Evolutionary conservation across 2,797 vertebrate genomes (phyloP), one percentile per base, ranked within the genome.

Genomic region (Propithecus deckenii): DNA sequence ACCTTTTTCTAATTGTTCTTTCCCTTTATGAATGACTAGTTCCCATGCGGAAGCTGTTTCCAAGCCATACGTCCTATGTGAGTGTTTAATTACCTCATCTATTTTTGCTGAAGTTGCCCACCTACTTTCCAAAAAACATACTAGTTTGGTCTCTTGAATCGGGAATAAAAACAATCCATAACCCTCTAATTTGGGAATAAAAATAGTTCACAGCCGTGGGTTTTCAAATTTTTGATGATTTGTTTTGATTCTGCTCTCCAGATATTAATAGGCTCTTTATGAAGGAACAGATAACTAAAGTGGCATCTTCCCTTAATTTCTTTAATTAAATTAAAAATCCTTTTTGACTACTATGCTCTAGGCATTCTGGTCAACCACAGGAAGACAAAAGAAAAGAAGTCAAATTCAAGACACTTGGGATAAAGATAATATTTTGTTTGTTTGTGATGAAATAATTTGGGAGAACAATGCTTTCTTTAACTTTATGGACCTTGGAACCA

Each of bases 31-130:
- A 93, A 96, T 75, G 72, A 93, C 71, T 32, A 12, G 22, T 65
- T 96, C 95, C 76, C 22, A 52, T 20, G 46, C 71, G 28, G 65
- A 87, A 84, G 65, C 35, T n/a, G 43, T 94, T 72, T 57, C 38
- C 69, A 61, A 81, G 79, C 87, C 59, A n/a, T 89, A 61, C 94
- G 65, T 91, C 86, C 63, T n/a, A 69, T 48, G 5, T 43, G 38
- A 72, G 23, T 78, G 32, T 90, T 95, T 92, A 95, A 97, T 97
- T 74, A 94, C 79, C 75, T 86, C 76, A 86, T 96, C 59, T 80
- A 89, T 72, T 96, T 96, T 89, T 93, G 41, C 65, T 50, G 89
- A 28, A 71, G 61, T 28, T 91, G 6, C n/a, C 50, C 75, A 92
- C 89, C 50, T 93, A 71, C 59, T 88, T 91, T 92, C 57, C 86